A percentile compares a stretch with the other conserved stretches of the same genome.
Evolutionary conservation across 2,797 vertebrate species (phyloP).

Genomic region (Rhabdomys pumilio): DNA sequence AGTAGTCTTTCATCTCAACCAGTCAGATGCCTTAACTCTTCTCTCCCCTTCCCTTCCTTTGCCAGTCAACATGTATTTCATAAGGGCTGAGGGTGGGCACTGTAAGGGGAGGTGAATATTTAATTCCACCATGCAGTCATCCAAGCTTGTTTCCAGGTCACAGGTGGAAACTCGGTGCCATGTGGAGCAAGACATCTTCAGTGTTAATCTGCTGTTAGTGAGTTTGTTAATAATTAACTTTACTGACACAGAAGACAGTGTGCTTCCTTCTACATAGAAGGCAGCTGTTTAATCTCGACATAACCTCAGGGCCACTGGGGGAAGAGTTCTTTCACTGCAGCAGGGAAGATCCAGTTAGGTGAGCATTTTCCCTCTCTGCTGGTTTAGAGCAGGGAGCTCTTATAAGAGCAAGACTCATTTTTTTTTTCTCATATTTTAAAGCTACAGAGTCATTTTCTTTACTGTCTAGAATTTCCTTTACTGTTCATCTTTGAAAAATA

Average conservation of each 20-base stretch:
- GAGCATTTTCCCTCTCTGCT: conserved; percentile 73
- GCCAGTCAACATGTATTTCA: conserved; percentile 59
- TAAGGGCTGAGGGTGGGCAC: background rate
- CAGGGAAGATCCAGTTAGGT: conserved; percentile 83
- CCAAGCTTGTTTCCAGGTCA: conserved; percentile 79
- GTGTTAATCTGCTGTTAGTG: conserved; percentile 88
- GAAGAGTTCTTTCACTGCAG: conserved; percentile 83
- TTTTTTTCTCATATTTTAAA: conserved; percentile 65
- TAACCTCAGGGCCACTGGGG: conserved; percentile 84
- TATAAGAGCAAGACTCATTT: background rate
- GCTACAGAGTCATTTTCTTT: conserved; percentile 43
- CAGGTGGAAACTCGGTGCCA: conserved; percentile 87
- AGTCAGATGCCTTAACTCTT: conserved; percentile 9
- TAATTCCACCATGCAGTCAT: conserved; percentile 74
- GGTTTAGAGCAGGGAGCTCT: conserved; percentile 57
- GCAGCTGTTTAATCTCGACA: conserved; percentile 86
- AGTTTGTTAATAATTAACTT: conserved; percentile 88
- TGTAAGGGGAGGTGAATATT: background rate
- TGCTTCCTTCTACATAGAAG: conserved; percentile 87
- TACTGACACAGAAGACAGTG: conserved; percentile 87
- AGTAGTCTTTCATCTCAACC: background rate
- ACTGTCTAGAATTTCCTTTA: background rate
- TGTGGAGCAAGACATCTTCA: conserved; percentile 81
- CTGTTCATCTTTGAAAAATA: background rate
- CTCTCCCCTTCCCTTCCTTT: background rate